phyloP scores from a whole-genome alignment of 2,113 vertebrate species.

The Climacteris rufus region DNA sequence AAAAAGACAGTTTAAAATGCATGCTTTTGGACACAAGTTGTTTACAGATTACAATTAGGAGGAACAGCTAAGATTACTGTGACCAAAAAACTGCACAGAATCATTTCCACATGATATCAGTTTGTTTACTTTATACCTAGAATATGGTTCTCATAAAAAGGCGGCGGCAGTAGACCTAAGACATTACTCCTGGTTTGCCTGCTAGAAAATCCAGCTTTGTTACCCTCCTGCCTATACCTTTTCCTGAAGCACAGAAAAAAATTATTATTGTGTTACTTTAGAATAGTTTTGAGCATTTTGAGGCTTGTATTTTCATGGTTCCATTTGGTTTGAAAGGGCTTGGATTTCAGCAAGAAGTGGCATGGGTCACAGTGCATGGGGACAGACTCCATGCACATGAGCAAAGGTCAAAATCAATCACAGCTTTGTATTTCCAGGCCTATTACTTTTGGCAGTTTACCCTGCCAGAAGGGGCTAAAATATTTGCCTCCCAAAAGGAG shows the following conservation, averaged over 20 bases:
- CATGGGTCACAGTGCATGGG: slow-evolving; percentile 38
- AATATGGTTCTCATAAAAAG: slow-evolving; percentile 28
- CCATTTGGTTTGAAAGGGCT: slow-evolving; percentile 14
- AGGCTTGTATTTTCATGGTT: neutral
- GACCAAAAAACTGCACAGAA: neutral
- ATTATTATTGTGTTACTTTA: neutral
- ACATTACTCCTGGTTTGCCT: neutral
- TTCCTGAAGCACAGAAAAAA: neutral
- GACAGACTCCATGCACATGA: slow-evolving; percentile 37
- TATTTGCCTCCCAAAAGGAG: slow-evolving; percentile 45
- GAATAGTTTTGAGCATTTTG: slow-evolving; percentile 10
- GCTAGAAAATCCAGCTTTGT: neutral
- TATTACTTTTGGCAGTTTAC: slow-evolving; percentile 52
- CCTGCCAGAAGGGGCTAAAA: slow-evolving; percentile 33
- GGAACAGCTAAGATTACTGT: neutral
- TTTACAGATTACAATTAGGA: neutral
- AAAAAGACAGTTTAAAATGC: neutral
- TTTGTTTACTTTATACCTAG: slow-evolving; percentile 14
- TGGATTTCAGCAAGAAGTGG: slow-evolving; percentile 28
- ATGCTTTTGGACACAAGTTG: neutral
- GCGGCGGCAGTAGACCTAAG: neutral
- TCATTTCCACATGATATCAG: neutral
- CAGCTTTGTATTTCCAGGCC: slow-evolving; percentile 37
- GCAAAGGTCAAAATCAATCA: slow-evolving; percentile 65
- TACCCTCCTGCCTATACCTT: neutral